Base-by-base conservation (phyloP, 2,888 invertebrate species). In the Cistogaster globosa region DNA sequence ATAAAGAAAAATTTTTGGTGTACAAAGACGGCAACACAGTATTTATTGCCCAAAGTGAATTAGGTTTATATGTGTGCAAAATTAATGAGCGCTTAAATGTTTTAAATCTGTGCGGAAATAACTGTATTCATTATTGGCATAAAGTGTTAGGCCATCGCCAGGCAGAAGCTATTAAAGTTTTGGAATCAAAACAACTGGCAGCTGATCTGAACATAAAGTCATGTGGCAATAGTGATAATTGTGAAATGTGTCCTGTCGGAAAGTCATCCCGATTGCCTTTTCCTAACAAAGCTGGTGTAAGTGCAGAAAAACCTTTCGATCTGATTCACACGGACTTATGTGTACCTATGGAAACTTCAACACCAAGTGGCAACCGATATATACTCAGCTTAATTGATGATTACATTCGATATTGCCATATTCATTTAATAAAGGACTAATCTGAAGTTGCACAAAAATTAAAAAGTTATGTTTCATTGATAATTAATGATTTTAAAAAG, bases 321-420 rank as follows among this genome's bases (percentile, higher is more conserved):
- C 45, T 65, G 20, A 76, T 76, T 22, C 65, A 12, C 42, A 26
- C 26, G 26, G 26, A 26, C 4, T 26, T 2, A 26, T 26, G 26
- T 26, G 26, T 26, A 76, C 32, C 14, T 68, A 36, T 77, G 60
- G 26, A 53, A 8, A 51, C 22, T 0, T 6, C 4, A 22, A 77
- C 53, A 51, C 68, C 60, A 0, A 68, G 68, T 26, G 68, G 38
- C 1, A 77, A 60, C 14, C 42, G 14, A 36, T 60, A 77, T 26
- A 11, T 68, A 26, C 12, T 68, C 2, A 77, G 60, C 0, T 77
- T 68, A 32, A 77, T 77, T n/a, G 77, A 60, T 12, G 68, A 68
- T 11, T 68, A 58, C 51, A 77, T 63, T 48, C 36, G 78, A 22
- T 71, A 65, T 63, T 71, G 63, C 14, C 0, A 69, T 9, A 67